Evolutionary conservation across 2,113 vertebrate genomes (phyloP).

Genomic region (Bubo scandiacus): DNA sequence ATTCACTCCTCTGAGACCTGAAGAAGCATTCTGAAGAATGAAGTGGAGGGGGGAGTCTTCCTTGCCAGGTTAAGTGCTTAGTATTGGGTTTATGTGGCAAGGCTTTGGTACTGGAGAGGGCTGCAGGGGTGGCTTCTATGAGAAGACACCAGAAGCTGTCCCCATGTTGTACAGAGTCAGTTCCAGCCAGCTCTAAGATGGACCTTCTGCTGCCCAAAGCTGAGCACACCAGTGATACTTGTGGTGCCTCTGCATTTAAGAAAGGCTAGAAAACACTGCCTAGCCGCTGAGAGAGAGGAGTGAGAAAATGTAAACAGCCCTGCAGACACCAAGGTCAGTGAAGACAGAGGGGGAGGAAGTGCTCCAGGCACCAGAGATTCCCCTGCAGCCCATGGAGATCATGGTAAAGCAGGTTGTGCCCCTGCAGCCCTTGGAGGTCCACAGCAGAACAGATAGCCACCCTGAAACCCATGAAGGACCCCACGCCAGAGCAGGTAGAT

Average conservation of each 20-base stretch:
- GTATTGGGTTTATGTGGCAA: not conserved
- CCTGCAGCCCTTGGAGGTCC: fast-evolving
- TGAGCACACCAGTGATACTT: not conserved
- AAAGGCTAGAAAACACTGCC: not conserved
- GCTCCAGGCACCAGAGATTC: not conserved
- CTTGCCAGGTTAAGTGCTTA: not conserved
- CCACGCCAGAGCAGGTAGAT: fast-evolving
- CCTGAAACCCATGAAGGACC: not conserved
- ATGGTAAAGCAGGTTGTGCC: not conserved
- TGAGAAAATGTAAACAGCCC: not conserved
- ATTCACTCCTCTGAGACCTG: not conserved
- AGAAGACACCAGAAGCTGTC: not conserved
- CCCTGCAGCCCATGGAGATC: not conserved
- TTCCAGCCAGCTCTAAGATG: not conserved
- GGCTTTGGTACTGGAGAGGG: not conserved
- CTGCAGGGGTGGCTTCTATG: not conserved
- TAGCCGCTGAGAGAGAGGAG: not conserved
- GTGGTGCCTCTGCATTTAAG: not conserved
- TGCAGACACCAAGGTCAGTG: not conserved
- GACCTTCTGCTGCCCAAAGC: not conserved
- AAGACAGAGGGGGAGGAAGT: not conserved
- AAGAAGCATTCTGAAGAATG: not conserved
- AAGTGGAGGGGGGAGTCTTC: not conserved
- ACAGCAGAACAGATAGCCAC: not conserved
- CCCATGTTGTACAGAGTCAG: fast-evolving